These are phyloP conservation scores for Malurus cyaneus DNA, from an alignment of 2,113 vertebrate species.

Conservation along the genomic window DNA sequence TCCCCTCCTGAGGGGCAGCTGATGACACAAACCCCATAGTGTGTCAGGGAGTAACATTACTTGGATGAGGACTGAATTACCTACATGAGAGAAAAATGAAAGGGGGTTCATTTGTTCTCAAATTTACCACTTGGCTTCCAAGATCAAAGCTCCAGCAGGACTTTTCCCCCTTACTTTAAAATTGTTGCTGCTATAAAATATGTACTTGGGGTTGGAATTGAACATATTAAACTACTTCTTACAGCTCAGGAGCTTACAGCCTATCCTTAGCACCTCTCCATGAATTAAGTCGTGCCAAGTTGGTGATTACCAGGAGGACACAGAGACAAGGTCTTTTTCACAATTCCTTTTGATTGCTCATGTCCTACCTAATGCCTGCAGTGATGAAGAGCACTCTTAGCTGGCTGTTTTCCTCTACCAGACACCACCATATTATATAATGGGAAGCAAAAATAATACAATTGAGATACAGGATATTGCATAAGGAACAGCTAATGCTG, in stretches of 20 bases:
- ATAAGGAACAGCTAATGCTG: conserved; percentile 4
- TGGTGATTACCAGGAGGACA: background rate
- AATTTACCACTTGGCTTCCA: background rate
- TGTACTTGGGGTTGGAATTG: background rate
- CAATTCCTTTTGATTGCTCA: background rate
- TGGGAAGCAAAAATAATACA: conserved; percentile 17
- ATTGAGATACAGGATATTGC: conserved; percentile 42
- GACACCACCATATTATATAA: background rate
- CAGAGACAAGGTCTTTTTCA: background rate
- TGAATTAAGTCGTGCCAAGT: background rate
- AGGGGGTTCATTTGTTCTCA: background rate
- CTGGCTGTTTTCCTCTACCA: background rate
- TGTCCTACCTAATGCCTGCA: background rate
- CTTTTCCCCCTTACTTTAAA: background rate
- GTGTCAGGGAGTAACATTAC: background rate
- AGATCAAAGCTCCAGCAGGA: background rate
- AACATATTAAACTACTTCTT: background rate
- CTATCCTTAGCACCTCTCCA: background rate
- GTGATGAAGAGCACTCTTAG: background rate
- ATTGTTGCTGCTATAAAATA: background rate
- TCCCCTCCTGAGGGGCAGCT: background rate
- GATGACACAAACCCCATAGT: background rate
- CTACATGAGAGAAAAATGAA: background rate
- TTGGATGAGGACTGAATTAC: background rate
- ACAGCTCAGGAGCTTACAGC: background rate